Evolutionary conservation across 2,888 invertebrate species (phyloP).

Genomic region (Scaptomyza parva): DNA sequence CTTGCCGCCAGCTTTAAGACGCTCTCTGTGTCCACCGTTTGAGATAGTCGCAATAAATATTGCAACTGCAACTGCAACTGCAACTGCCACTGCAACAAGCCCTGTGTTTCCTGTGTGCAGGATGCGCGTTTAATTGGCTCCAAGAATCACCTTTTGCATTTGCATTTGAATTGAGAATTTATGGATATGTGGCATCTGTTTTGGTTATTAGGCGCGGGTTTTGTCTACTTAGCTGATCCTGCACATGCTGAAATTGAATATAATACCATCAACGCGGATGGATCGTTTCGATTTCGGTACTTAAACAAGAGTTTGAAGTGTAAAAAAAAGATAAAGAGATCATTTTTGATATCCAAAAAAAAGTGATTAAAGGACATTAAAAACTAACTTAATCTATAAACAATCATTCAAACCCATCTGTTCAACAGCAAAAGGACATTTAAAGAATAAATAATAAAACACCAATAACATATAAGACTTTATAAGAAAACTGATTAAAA

Average conservation of each 20-base stretch:
- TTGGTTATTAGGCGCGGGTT: conserved; percentile 40
- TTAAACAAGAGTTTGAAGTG: conserved; percentile 8
- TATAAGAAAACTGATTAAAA: too few relatives aligned
- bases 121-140: conserved; percentile 60
- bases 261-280: conserved; percentile 89
- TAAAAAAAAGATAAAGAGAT: background rate
- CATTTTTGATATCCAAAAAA: too few relatives aligned
- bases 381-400: too few relatives aligned
- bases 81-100: conserved; percentile 13
- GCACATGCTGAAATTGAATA: conserved; percentile 85
- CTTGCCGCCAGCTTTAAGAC: conserved; percentile 64
- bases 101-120: conserved; percentile 46
- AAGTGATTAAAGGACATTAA: too few relatives aligned
- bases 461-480: too few relatives aligned
- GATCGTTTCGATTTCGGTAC: conserved; percentile 91
- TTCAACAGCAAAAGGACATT: too few relatives aligned
- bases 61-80: conserved; percentile 5
- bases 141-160: background rate
- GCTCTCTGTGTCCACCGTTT: conserved; percentile 6
- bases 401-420: too few relatives aligned
- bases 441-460: too few relatives aligned
- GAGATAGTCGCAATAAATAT: background rate
- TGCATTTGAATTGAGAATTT: conserved; percentile 23
- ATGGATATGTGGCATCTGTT: conserved; percentile 60
- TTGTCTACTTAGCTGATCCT: conserved; percentile 35